Evolutionary conservation across 2,797 vertebrate species (phyloP).

Genomic region (Protonibea diacanthus): DNA sequence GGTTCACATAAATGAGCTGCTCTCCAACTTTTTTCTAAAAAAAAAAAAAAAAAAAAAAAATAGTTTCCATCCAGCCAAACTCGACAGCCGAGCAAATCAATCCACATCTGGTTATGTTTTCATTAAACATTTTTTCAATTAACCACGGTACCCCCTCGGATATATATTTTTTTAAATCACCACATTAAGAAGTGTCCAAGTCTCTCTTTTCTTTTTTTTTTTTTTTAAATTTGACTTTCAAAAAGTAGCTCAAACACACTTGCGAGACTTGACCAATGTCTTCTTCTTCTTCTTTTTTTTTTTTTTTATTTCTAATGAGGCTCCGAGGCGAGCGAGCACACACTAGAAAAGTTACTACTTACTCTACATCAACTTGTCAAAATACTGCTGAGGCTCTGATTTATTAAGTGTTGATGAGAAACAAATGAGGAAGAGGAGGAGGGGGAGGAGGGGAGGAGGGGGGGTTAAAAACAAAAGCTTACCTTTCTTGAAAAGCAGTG

Average conservation of each 20-base stretch:
- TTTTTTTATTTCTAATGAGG: neutral
- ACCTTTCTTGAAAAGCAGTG: constrained; percentile 76
- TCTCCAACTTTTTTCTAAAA: constrained; percentile 5
- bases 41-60: constrained; percentile 45
- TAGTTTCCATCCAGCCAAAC: constrained; percentile 82
- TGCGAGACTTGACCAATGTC: neutral
- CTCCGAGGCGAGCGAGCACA: neutral
- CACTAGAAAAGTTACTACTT: constrained; percentile 59
- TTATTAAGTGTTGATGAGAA: constrained; percentile 17
- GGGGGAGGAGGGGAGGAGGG: no score
- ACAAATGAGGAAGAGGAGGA: neutral
- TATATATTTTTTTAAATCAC: no score
- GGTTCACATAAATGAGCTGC: constrained; percentile 67
- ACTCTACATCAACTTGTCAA: constrained; percentile 45
- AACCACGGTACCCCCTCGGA: constrained; percentile 33
- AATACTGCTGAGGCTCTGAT: constrained; percentile 17
- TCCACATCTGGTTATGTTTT: constrained; percentile 88
- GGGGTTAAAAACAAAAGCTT: constrained; percentile 52
- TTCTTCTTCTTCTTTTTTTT: fast-evolving
- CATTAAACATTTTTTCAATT: constrained; percentile 82
- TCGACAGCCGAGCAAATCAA: constrained; percentile 75
- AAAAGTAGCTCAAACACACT: neutral
- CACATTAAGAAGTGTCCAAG: constrained; percentile 33
- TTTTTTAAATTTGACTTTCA: neutral
- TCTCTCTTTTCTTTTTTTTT: fast-evolving